These are phyloP conservation scores for Spinus pinus DNA, from an alignment of 2,797 vertebrate species.

Conservation along the genomic window DNA sequence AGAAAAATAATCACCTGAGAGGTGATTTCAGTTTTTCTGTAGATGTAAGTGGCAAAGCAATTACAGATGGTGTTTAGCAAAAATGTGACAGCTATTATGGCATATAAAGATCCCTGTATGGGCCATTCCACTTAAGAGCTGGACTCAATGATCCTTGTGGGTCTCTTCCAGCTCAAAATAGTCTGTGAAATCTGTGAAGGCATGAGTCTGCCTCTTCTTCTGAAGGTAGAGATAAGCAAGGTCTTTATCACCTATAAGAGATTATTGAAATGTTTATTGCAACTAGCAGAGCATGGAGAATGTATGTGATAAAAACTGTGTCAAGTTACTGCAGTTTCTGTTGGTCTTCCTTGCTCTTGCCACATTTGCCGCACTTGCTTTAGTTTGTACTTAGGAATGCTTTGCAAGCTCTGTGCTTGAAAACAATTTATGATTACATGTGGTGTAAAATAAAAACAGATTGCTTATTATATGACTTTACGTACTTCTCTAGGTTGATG, in stretches of 20 bases:
- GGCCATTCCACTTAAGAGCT: not conserved
- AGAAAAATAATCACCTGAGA: not conserved
- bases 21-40: not conserved
- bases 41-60: not conserved
- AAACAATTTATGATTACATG: not conserved
- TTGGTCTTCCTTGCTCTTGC: not conserved
- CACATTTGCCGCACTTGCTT: fast-evolving
- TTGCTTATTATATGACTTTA: not conserved
- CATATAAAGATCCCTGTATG: not conserved
- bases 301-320: fast-evolving
- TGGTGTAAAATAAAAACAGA: not conserved
- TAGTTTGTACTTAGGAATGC: not conserved
- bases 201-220: not conserved
- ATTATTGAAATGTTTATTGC: not conserved
- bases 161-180: not conserved
- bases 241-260: not conserved
- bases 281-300: not conserved
- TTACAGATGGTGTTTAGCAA: not conserved
- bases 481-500: not conserved
- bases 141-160: not conserved
- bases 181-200: not conserved
- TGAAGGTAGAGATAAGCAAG: not conserved
- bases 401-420: not conserved
- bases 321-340: not conserved
- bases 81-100: not conserved